A percentile compares a stretch with the other conserved stretches of the same genome.
Conservation (phyloP, 2,113 vertebrate genomes). For the Aphyosemion australe region DNA sequence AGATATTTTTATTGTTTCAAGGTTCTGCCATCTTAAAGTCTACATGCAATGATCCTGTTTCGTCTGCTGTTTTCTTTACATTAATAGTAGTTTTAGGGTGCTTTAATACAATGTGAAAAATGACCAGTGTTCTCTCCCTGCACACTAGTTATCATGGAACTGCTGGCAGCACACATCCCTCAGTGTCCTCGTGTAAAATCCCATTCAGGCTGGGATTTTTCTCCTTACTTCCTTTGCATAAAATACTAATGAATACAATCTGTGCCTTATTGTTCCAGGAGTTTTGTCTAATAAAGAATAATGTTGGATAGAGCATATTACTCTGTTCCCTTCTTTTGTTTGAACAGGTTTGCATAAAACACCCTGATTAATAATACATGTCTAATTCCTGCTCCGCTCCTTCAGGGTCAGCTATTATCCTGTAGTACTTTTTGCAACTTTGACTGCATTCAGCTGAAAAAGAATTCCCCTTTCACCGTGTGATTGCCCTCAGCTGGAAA, state of each 20-base stretch:
- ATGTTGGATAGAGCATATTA: conserved; percentile 46
- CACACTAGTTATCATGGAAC: conserved; percentile 18
- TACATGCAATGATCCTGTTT: too few species aligned
- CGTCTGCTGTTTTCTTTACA: too few species aligned
- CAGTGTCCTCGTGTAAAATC: conserved; percentile 23
- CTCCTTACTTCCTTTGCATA: conserved; percentile 48
- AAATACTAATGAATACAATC: conserved; percentile 64
- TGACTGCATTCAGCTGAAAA: conserved; percentile 37
- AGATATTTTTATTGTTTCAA: conserved; percentile 17
- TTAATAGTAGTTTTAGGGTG: too few species aligned
- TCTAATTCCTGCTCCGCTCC: conserved; percentile 53
- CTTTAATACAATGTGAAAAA: too few species aligned
- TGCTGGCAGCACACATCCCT: conserved; percentile 20
- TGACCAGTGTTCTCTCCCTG: background rate
- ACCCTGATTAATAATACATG: conserved; percentile 70
- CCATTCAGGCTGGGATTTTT: conserved; percentile 37
- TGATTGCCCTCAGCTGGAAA: background rate
- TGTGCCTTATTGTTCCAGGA: conserved; percentile 44
- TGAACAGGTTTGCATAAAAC: conserved; percentile 63
- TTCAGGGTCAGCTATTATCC: conserved; percentile 59
- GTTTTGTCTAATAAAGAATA: conserved; percentile 57
- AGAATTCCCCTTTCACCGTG: conserved; percentile 8
- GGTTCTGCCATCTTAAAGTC: too few species aligned
- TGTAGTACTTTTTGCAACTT: conserved; percentile 25
- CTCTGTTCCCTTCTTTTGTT: conserved; percentile 35